Percentiles rank a stretch among this genome's conserved stretches.
Conservation (phyloP, 1,140 invertebrate species). For the Drosophila athabasca region DNA sequence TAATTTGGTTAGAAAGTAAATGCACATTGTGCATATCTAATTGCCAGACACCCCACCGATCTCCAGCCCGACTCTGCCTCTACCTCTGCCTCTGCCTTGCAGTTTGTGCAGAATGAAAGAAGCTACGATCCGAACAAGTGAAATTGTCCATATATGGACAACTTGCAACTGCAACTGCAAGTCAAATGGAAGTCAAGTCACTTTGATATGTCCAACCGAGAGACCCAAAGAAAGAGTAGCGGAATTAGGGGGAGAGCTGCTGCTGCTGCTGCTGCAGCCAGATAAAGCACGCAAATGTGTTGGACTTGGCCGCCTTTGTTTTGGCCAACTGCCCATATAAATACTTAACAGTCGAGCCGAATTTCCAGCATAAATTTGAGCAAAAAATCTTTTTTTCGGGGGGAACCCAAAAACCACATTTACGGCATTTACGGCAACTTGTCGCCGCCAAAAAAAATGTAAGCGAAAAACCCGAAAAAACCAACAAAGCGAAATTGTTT, state of each 20-base stretch:
- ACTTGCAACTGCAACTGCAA: constrained; percentile 52
- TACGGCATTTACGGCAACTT: constrained; percentile 59
- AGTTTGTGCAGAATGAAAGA: constrained; percentile 10
- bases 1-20: constrained; percentile 57
- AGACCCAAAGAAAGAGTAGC: constrained; percentile 15
- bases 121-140: constrained; percentile 65
- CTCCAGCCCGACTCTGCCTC: neutral
- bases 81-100: too few species aligned
- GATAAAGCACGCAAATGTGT: constrained; percentile 73
- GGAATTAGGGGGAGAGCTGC: constrained; percentile 7
- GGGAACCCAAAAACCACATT: constrained; percentile 8
- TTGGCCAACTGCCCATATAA: constrained; percentile 78
- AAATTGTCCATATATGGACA: constrained; percentile 74
- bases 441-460: constrained; percentile 30
- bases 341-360: constrained; percentile 22
- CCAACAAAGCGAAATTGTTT: constrained; percentile 22
- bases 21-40: constrained; percentile 53
- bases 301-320: constrained; percentile 65
- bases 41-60: constrained; percentile 21
- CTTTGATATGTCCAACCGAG: constrained; percentile 57
- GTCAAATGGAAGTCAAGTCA: constrained; percentile 59
- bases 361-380: constrained; percentile 67
- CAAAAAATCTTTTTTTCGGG: constrained; percentile 59
- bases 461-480: neutral
- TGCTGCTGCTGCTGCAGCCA: constrained; percentile 3